These are phyloP conservation scores for Lepilemur ruficaudatus DNA, from an alignment of 2,797 vertebrate genomes.

Conservation along the genomic window DNA sequence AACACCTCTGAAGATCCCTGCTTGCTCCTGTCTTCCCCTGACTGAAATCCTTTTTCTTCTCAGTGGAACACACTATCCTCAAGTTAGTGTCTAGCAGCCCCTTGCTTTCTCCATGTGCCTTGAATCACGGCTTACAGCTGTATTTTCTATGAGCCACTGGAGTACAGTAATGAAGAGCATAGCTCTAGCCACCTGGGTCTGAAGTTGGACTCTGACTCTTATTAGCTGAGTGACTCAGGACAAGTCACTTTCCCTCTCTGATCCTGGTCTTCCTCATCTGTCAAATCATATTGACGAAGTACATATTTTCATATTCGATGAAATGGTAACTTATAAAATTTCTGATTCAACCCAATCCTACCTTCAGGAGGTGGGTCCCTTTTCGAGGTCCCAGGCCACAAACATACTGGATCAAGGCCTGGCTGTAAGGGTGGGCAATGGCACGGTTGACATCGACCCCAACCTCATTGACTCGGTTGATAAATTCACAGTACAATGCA, in stretches of 20 bases:
- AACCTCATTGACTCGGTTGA: slow-evolving; percentile 98
- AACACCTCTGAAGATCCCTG: background rate
- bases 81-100: background rate
- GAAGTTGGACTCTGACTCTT: background rate
- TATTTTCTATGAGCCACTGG: background rate
- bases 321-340: slow-evolving; percentile 20
- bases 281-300: slow-evolving; percentile 9
- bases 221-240: background rate
- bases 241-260: background rate
- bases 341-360: slow-evolving; percentile 76
- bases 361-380: slow-evolving; percentile 97
- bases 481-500: slow-evolving; percentile 97
- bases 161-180: background rate
- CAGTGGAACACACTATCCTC: background rate
- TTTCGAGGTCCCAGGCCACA: slow-evolving; percentile 97
- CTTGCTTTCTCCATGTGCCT: background rate
- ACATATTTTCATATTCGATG: background rate
- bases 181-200: background rate
- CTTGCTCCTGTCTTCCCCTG: background rate
- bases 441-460: slow-evolving; percentile 98
- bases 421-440: slow-evolving; percentile 96
- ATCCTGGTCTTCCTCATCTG: background rate
- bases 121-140: background rate
- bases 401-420: slow-evolving; percentile 97
- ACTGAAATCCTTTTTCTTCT: background rate